A percentile compares a stretch with the other conserved stretches of the same genome.
Conservation (phyloP, 2,797 vertebrate genomes). For the Ctenosaura bakeri region DNA sequence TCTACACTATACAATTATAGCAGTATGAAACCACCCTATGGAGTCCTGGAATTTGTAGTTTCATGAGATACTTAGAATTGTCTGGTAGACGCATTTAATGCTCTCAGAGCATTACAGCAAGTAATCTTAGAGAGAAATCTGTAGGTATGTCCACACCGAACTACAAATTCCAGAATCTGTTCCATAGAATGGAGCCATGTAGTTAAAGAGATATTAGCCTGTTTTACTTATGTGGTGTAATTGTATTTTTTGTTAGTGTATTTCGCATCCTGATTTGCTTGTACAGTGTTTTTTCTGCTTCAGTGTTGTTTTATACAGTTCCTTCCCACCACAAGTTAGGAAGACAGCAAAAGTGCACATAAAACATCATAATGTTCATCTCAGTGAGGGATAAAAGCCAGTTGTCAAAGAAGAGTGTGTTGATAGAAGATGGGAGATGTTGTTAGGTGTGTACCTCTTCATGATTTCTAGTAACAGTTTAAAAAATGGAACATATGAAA, state of each 20-base stretch:
- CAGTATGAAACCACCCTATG: no score
- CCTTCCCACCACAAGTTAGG: not conserved
- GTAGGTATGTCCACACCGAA: not conserved
- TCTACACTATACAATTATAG: no score
- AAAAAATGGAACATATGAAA: not conserved
- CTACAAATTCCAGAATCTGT: not conserved
- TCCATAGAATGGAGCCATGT: no score
- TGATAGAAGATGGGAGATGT: not conserved
- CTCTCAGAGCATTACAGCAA: no score
- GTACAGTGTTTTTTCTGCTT: not conserved
- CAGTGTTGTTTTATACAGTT: not conserved
- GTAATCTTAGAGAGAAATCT: no score
- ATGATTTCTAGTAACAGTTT: not conserved
- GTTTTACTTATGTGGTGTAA: no score
- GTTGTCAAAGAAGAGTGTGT: not conserved
- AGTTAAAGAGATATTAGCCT: no score
- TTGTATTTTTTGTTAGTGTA: no score
- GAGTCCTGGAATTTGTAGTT: no score
- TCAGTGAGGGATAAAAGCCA: not conserved
- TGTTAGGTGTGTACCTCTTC: not conserved
- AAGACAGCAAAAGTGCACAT: not conserved
- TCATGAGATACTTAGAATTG: no score
- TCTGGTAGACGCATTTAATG: no score
- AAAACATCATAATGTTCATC: conserved; percentile 1
- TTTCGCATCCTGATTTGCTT: not conserved